Conservation (phyloP, 2,888 invertebrate species). For the Eilema sororculum region DNA sequence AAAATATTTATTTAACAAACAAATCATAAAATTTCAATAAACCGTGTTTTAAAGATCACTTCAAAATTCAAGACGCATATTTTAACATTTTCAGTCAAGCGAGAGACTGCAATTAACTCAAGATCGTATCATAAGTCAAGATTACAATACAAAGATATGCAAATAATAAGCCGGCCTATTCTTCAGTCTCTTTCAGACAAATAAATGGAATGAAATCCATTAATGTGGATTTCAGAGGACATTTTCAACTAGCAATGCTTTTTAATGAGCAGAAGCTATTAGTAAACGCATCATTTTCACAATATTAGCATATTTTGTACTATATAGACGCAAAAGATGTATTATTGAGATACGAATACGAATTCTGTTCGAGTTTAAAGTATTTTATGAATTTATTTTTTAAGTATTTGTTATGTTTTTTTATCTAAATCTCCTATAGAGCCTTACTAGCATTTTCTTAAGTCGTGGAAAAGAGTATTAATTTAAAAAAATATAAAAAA, state of each 20-base stretch:
- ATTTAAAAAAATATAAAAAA: too few species aligned
- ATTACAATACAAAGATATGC: conserved; percentile 44
- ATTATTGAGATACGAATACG: too few species aligned
- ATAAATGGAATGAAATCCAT: conserved; percentile 25
- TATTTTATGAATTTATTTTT: too few species aligned
- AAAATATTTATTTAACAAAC: too few species aligned
- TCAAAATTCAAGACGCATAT: conserved; percentile 32
- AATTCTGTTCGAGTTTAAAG: too few species aligned
- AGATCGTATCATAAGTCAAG: conserved; percentile 29
- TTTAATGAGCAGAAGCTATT: conserved; percentile 7
- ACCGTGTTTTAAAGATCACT: conserved; percentile 5
- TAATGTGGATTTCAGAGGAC: conserved; percentile 21
- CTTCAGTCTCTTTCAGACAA: conserved; percentile 37
- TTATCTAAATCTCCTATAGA: too few species aligned
- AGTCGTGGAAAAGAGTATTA: too few species aligned
- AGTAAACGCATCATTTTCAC: not conserved
- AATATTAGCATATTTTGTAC: not conserved
- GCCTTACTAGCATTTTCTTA: too few species aligned
- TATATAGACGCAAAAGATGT: not conserved
- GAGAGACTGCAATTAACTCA: conserved; percentile 27
- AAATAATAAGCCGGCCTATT: conserved; percentile 37
- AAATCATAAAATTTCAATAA: not conserved
- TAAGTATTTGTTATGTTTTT: too few species aligned
- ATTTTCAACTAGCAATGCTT: conserved; percentile 5
- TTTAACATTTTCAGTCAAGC: conserved; percentile 17